Evolutionary conservation across 1,140 invertebrate species (phyloP).

Genomic region (Hylyphantes graminicola): DNA sequence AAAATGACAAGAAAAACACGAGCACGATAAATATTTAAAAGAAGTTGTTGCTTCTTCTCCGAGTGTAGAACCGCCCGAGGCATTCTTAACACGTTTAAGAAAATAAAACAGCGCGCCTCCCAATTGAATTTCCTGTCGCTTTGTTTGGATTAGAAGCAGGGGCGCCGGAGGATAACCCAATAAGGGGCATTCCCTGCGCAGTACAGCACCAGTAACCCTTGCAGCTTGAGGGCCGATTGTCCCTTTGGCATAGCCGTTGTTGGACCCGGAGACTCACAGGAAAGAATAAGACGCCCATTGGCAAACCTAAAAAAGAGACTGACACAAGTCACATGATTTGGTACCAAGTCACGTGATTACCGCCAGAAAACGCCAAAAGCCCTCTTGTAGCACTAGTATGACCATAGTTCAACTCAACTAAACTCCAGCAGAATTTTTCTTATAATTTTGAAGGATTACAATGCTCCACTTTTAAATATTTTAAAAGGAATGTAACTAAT

Average conservation of each 20-base stretch:
- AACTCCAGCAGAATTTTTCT: no score
- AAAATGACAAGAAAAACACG: slow-evolving; percentile 47
- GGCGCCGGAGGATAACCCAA: slow-evolving; percentile 46
- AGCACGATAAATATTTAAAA: slow-evolving; percentile 56
- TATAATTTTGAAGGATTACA: no score
- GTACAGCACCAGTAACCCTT: slow-evolving; percentile 32
- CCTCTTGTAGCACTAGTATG: no score
- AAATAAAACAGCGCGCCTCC: slow-evolving; percentile 54
- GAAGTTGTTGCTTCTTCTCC: slow-evolving; percentile 40
- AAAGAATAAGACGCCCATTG: no score
- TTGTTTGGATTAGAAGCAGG: slow-evolving; percentile 50
- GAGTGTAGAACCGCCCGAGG: slow-evolving; percentile 12
- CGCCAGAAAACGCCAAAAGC: no score
- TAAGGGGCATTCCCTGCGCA: slow-evolving; percentile 17
- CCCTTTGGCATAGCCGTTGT: background rate
- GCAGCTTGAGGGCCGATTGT: slow-evolving; percentile 9
- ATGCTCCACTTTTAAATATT: no score
- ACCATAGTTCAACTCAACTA: no score
- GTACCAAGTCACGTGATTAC: no score
- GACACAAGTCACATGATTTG: no score
- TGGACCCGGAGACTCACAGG: no score
- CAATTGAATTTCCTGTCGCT: slow-evolving; percentile 56
- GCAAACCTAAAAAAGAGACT: no score
- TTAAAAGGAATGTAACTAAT: no score
- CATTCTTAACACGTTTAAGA: slow-evolving; percentile 59